Conservation (phyloP, 2,797 vertebrate genomes). For the Leontopithecus rosalia region DNA sequence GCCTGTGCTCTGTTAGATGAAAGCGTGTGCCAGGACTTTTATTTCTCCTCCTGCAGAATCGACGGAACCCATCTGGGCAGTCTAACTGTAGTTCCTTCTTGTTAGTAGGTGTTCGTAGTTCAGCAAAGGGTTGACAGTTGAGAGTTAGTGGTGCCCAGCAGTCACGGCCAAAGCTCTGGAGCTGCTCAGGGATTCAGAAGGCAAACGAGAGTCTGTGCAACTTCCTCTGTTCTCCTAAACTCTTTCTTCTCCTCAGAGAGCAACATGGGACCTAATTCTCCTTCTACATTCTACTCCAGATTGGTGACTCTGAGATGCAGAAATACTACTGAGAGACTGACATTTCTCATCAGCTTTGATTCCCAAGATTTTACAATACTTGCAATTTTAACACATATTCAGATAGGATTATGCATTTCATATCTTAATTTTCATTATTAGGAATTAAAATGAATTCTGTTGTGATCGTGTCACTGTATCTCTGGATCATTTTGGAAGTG, state of each 20-base stretch:
- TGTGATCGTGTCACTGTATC: neutral
- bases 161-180: neutral
- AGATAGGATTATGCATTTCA: neutral
- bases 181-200: neutral
- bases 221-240: conserved; percentile 44
- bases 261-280: conserved; percentile 36
- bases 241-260: conserved; percentile 56
- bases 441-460: neutral
- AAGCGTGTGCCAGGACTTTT: neutral
- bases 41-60: neutral
- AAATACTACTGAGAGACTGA: conserved; percentile 63
- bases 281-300: conserved; percentile 71
- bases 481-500: neutral
- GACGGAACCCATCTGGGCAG: too few relatives aligned
- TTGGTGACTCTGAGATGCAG: conserved; percentile 81
- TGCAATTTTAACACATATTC: conserved; percentile 4
- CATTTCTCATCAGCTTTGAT: neutral
- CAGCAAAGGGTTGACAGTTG: neutral
- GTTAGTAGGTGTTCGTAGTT: neutral
- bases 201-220: neutral
- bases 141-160: neutral
- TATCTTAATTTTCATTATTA: conserved; percentile 19
- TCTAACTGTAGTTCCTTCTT: accelerated
- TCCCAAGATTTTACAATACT: neutral
- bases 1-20: neutral